These are phyloP conservation scores for Otolemur garnettii DNA, from an alignment of 2,113 vertebrate species.

Conservation along the genomic window DNA sequence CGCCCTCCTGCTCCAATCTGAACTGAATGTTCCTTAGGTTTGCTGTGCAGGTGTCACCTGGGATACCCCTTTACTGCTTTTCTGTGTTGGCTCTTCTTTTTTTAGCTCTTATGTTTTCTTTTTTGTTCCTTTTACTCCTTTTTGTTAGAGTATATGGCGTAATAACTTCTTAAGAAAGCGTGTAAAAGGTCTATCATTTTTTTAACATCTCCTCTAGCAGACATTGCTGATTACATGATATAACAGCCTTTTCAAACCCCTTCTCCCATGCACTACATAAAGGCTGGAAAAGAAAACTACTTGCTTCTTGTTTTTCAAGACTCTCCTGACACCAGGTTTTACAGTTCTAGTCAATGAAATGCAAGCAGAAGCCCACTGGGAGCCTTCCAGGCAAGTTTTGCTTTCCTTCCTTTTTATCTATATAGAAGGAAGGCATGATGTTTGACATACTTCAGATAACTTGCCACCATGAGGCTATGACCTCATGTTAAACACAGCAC, in stretches of 20 bases:
- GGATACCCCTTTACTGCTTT: neutral
- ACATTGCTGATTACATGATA: neutral
- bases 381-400: neutral
- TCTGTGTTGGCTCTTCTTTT: neutral
- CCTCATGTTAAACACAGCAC: neutral
- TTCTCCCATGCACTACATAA: neutral
- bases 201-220: neutral
- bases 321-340: slow-evolving; percentile 18
- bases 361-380: neutral
- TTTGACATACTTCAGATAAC: neutral
- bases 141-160: neutral
- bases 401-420: neutral
- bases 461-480: neutral
- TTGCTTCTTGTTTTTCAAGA: neutral
- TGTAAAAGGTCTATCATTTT: slow-evolving; percentile 1
- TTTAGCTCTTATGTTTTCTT: neutral
- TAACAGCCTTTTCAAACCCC: neutral
- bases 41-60: neutral
- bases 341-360: slow-evolving; percentile 3
- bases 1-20: neutral
- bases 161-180: slow-evolving; percentile 19
- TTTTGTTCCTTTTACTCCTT: slow-evolving; percentile 6
- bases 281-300: neutral
- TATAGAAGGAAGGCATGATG: neutral
- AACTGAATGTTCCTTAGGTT: neutral